Evolutionary conservation across 2,888 invertebrate genomes (phyloP).

Genomic region (Papilio elwesi): DNA sequence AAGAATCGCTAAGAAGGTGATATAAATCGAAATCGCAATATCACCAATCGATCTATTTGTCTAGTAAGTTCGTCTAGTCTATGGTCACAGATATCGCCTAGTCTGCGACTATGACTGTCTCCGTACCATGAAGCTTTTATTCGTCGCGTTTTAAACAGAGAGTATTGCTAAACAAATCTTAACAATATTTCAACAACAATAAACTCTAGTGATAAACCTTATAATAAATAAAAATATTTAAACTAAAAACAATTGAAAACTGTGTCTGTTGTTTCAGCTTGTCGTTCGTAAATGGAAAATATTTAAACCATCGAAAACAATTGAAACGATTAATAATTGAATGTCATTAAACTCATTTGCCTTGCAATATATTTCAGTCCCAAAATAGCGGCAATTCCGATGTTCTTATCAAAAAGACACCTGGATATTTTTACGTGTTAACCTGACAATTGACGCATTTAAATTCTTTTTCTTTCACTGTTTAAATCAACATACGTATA

Average conservation of each 20-base stretch:
- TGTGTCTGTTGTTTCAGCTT: no score
- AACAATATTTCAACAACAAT: no score
- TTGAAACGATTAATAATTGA: neutral
- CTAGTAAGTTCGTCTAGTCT: neutral
- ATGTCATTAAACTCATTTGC: slow-evolving; percentile 5
- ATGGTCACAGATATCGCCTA: neutral
- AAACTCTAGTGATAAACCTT: no score
- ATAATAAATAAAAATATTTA: no score
- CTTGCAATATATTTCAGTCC: slow-evolving; percentile 13
- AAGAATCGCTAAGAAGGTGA: no score
- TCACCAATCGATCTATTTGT: no score
- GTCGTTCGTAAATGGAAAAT: no score
- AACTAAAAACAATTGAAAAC: no score
- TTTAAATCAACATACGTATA: neutral
- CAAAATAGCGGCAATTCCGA: slow-evolving; percentile 6
- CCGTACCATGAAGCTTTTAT: neutral
- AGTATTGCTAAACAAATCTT: no score
- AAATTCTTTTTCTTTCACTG: neutral
- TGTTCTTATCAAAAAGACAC: neutral
- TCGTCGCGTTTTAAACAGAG: neutral
- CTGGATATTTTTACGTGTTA: slow-evolving; percentile 12
- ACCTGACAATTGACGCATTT: slow-evolving; percentile 1
- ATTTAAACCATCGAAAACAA: no score
- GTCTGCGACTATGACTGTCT: no score
- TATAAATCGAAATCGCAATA: neutral